Evolutionary conservation across 53 echinoderm and acorn worm species (phyloP).

Genomic region (Henricia sp.): DNA sequence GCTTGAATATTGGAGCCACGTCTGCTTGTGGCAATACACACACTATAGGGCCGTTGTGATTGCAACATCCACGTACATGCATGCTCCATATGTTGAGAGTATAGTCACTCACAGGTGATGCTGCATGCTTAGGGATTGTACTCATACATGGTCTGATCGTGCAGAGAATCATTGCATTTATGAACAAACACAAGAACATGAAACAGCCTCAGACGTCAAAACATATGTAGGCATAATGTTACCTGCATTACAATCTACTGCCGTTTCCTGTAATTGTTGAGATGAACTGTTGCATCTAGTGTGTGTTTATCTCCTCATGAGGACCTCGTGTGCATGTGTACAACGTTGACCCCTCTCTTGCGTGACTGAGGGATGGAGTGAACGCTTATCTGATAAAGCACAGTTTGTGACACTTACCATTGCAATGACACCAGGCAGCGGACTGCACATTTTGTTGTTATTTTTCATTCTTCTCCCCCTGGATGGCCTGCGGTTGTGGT

Average conservation of each 20-base stretch:
- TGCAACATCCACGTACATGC: conserved; percentile 22
- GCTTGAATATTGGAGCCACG: background rate
- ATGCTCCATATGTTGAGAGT: background rate
- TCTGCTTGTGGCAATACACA: background rate
- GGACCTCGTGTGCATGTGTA: background rate
- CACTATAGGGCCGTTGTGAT: conserved; percentile 38
- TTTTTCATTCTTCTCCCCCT: too few relatives aligned
- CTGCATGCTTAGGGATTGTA: conserved; percentile 3
- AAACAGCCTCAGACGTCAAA: conserved; percentile 1
- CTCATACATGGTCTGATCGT: conserved; percentile 1
- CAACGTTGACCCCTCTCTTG: conserved; percentile 14
- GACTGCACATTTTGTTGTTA: conserved; percentile 25
- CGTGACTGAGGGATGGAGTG: conserved; percentile 1
- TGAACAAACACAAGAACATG: background rate
- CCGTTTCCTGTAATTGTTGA: conserved; percentile 2
- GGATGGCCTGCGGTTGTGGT: background rate
- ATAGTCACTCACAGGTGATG: conserved; percentile 2
- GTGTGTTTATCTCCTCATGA: background rate
- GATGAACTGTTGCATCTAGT: background rate
- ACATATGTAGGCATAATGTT: background rate
- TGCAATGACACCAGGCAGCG: background rate
- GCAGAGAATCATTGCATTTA: too few relatives aligned
- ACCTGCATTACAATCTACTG: background rate
- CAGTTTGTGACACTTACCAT: conserved; percentile 34
- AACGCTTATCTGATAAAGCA: background rate